phyloP scores from a whole-genome alignment of 2,888 invertebrate genomes.

The Acholoe squamosa region DNA sequence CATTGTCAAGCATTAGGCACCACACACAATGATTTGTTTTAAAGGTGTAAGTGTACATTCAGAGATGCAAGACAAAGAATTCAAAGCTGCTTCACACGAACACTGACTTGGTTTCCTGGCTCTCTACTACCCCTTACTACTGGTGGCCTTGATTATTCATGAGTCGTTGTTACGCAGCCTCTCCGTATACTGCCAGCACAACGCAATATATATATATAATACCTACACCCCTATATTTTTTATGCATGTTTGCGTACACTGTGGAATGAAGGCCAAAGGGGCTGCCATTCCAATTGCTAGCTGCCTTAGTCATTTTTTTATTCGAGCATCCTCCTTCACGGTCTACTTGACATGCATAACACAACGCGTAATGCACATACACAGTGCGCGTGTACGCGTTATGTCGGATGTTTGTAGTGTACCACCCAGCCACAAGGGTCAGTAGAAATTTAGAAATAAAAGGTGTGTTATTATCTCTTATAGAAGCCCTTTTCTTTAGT shows the following conservation, averaged over 20 bases:
- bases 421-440: not conserved
- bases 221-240: slow-evolving; percentile 32
- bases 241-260: slow-evolving; percentile 37
- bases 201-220: slow-evolving; percentile 30
- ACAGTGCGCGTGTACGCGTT: not conserved
- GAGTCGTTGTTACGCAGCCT: slow-evolving; percentile 17
- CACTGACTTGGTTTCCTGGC: slow-evolving; percentile 22
- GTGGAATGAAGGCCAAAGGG: slow-evolving; percentile 17
- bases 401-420: slow-evolving; percentile 26
- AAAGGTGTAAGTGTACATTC: not conserved
- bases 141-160: slow-evolving; percentile 7
- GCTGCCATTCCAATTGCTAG: slow-evolving; percentile 4
- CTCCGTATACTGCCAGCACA: slow-evolving; percentile 12
- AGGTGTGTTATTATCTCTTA: slow-evolving; percentile 17
- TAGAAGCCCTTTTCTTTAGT: slow-evolving; percentile 30
- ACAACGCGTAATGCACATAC: not conserved
- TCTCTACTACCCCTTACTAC: not conserved
- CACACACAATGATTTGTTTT: not conserved
- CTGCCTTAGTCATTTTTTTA: slow-evolving; percentile 28
- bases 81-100: slow-evolving; percentile 8
- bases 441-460: not conserved
- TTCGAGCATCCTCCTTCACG: slow-evolving; percentile 7
- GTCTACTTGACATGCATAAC: not conserved
- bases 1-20: slow-evolving; percentile 7
- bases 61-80: slow-evolving; percentile 13